Evolutionary conservation across 2,888 invertebrate species (phyloP), one percentile per base, ranked within the genome.

Genomic region (Portevinia maculata): DNA sequence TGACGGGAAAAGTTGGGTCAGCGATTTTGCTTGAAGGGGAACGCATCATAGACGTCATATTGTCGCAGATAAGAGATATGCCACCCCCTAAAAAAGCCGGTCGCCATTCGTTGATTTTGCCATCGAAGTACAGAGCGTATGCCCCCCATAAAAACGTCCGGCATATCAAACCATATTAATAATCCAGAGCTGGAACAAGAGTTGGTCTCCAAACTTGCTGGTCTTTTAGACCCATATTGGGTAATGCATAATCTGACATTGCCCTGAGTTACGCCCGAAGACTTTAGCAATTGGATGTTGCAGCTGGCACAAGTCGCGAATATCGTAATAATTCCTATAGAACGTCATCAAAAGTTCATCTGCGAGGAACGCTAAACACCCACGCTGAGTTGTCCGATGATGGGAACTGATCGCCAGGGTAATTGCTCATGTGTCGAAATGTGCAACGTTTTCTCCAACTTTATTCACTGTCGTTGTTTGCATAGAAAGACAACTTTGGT

Each of bases 81-180:
- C 70, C 84, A 8, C 19, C 64, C 0, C 59, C 53, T 44, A 60
- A 59, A 15, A 59, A 53, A 70, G 44, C n/a, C 50, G 17, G 44
- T n/a, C 52, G 67, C 3, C 62, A 7, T 37, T 79, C 6, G 67
- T 79, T 9, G 67, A 67, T 37, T 84, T 79, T 28, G 84, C 84
- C 15, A 52, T 79, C 4, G 75, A 59, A 17, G 75, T 84, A 41
- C 79, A 84, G 67, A 79, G 71, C 17, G 62, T 83, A 15, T 65
- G 75, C 24, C 75, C 73, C 1, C 83, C 8, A 83, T 83, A 39
- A 79, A 85, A 30, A 57, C 79, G 17, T 65, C 46, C 7, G 48
- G 65, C 11, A 55, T 85, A 13, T 21, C 46, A 15, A 53, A 46
- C 30, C 62, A 84, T 64, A 24, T 84, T 0, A 83, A 53, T 37